Base-by-base conservation (phyloP, 2,888 invertebrate genomes). In the Thalpophila matura region DNA sequence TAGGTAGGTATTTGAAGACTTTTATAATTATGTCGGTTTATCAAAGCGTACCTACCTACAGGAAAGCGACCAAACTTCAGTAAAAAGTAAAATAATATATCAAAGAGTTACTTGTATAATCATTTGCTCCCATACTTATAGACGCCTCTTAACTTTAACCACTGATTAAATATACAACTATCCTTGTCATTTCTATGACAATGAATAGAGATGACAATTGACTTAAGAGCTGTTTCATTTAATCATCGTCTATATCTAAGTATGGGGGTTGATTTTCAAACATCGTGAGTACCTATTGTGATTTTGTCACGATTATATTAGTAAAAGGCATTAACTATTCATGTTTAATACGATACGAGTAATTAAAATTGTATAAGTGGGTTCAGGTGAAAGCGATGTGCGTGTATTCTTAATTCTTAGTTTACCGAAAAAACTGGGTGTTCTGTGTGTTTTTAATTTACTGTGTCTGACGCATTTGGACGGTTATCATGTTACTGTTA, bases 301-400 rank as follows among this genome's bases (percentile, higher is more conserved):
- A 37, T 59, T 45, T n/a, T 61, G 60, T 56, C 66, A 53, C 37
- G 51, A 57, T 43, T 53, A 45, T 68, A 65, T 56, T 6, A 33
- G 20, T 60, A 56, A 50, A 55, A 55, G 55, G 51, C 43, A 42
- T 61, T 35, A 65, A 63, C 31, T 38, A 22, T 33, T 59, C 12
- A 43, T 37, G 18, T 45, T 40, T 59, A 54, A 50, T 59, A 49
- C 47, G 33, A 29, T 58, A n/a, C n/a, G n/a, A n/a, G n/a, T n/a
- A 49, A 55, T 76, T 66, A 67, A 42, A 42, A 53, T 42, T 54
- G 27, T 60, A n/a, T n/a, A 72, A 72, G 38, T 67, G 59, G 54
- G 60, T 40, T 53, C 50, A 33, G 43, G 76, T 55, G 61, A 75
- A 78, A 77, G 72, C 55, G 24, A 49, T 37, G 45, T 55, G 9